phyloP scores from a whole-genome alignment of 2,797 vertebrate genomes.

The Neostethus bicornis region DNA sequence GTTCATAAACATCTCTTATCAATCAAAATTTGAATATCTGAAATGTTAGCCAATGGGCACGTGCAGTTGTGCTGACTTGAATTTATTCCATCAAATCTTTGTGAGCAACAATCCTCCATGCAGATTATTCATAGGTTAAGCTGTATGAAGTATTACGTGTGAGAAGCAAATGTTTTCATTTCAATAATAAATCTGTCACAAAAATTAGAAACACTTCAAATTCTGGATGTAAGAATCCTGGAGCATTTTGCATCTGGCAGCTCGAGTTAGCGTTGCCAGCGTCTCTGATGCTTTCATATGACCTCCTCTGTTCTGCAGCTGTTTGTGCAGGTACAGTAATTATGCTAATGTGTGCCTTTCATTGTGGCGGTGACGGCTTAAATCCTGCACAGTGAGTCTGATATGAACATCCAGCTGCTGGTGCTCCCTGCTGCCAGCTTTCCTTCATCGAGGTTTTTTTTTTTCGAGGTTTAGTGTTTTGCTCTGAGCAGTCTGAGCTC shows the following conservation, averaged over 20 bases:
- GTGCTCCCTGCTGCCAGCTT: constrained; percentile 20
- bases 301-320: neutral
- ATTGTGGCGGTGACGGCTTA: constrained; percentile 4
- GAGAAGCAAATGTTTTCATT: neutral
- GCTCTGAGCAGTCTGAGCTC: constrained; percentile 12
- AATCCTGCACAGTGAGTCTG: constrained; percentile 6
- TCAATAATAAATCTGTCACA: neutral
- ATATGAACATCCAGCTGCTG: constrained; percentile 1
- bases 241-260: neutral
- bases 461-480: constrained; percentile 13
- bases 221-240: neutral
- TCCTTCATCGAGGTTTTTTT: constrained; percentile 18
- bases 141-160: no score
- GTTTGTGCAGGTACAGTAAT: constrained; percentile 16
- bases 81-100: no score
- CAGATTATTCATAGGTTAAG: no score
- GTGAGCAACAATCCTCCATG: no score
- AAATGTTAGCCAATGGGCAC: no score
- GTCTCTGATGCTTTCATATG: neutral
- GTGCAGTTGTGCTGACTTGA: no score
- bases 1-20: no score
- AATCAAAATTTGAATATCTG: no score
- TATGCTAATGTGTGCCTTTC: constrained; percentile 10
- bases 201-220: neutral
- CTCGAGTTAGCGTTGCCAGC: neutral